Conservation (phyloP, 2,888 invertebrate species). For the Saturnia japonica region DNA sequence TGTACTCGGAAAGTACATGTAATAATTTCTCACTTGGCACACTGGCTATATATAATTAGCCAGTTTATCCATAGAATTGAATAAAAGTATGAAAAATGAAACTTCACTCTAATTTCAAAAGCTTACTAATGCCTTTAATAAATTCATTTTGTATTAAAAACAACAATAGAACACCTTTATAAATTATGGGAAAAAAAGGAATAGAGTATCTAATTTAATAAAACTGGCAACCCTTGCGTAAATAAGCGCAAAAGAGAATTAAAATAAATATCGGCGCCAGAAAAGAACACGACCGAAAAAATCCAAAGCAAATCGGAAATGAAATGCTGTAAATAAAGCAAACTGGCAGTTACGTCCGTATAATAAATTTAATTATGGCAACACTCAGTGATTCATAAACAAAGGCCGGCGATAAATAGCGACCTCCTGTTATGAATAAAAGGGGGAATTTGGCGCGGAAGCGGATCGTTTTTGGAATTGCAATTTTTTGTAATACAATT, state of each 20-base stretch:
- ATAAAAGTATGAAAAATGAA: too few relatives aligned
- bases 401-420: constrained; percentile 31
- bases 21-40: too few relatives aligned
- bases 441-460: constrained; percentile 22
- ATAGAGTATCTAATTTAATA: constrained; percentile 6
- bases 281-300: constrained; percentile 12
- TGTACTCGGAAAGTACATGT: too few relatives aligned
- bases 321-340: constrained; percentile 58
- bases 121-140: not conserved
- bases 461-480: constrained; percentile 12
- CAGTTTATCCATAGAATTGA: too few relatives aligned
- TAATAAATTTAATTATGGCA: constrained; percentile 69
- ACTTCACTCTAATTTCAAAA: too few relatives aligned
- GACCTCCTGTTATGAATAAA: constrained; percentile 29
- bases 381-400: constrained; percentile 51
- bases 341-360: constrained; percentile 58
- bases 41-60: too few relatives aligned
- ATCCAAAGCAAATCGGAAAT: constrained; percentile 56
- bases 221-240: constrained; percentile 9
- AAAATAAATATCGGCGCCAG: constrained; percentile 4
- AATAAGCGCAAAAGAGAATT: constrained; percentile 2
- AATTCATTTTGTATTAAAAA: not conserved
- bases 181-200: not conserved
- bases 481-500: constrained; percentile 6
- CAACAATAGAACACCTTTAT: not conserved